Percentiles rank a stretch among this genome's conserved stretches.
These are phyloP conservation scores for Cordilura impudica DNA, from an alignment of 2,888 invertebrate genomes.

Conservation along the genomic window DNA sequence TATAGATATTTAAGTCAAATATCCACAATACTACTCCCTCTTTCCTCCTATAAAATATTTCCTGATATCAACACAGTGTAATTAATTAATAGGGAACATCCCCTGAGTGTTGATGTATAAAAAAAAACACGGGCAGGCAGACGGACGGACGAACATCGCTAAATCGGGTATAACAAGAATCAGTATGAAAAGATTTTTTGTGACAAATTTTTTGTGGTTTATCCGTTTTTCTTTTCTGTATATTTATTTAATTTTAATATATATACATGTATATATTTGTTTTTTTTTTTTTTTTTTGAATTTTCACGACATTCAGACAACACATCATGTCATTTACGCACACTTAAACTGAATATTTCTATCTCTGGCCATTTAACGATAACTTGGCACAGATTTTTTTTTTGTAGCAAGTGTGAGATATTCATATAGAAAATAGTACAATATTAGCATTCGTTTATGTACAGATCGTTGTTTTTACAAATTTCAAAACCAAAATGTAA, in stretches of 20 bases:
- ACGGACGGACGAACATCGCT: too few species aligned
- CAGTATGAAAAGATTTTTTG: too few species aligned
- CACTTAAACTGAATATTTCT: slow-evolving; percentile 18
- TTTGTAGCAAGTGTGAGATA: not conserved
- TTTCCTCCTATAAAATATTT: too few species aligned
- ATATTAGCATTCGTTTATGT: slow-evolving; percentile 10
- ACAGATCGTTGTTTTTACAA: not conserved
- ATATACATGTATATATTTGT: not conserved
- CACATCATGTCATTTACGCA: slow-evolving; percentile 50
- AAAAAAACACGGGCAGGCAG: too few species aligned
- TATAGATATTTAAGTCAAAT: too few species aligned
- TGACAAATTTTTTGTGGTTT: too few species aligned
- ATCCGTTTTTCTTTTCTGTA: not conserved
- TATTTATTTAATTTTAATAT: not conserved
- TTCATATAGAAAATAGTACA: not conserved
- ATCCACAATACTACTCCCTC: too few species aligned
- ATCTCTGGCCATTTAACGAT: slow-evolving; percentile 42
- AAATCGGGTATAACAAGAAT: too few species aligned
- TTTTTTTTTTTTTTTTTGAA: slow-evolving; percentile 17
- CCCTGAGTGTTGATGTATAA: too few species aligned
- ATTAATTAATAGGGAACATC: too few species aligned
- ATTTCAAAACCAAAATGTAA: slow-evolving; percentile 10
- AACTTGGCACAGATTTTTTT: slow-evolving; percentile 56
- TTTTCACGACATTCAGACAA: slow-evolving; percentile 58
- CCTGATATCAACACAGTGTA: too few species aligned